Evolutionary conservation across 2,797 vertebrate genomes (phyloP), one percentile per base, ranked within the genome.

Genomic region (Lacerta bilineata): DNA sequence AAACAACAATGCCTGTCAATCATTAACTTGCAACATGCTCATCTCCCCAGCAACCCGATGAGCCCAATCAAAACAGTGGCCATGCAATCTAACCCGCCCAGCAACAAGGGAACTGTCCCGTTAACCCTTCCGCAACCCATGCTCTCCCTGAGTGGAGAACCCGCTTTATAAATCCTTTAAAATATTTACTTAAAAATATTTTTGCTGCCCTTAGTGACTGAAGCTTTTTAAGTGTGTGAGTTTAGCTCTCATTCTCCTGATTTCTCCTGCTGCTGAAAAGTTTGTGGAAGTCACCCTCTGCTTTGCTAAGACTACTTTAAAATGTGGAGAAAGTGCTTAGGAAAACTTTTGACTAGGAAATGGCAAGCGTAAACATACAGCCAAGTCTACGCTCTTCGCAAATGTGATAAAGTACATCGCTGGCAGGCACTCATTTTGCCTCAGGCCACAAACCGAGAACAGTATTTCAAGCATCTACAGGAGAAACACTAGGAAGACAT

Each of bases 401-500:
- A 82, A 66, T 33, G 41, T 43, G 79, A 81, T 43, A 75, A 74
- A 87, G n/a, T 64, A 64, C 29, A 64, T 82, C 75, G 55, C 86
- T 87, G 79, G 86, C 86, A 82, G 79, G 79, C 71, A 75, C n/a
- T 87, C 80, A 7, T 87, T 75, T 87, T 75, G 86, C 86, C 79
- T 76, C 15, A 10, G 69, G 86, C 46, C 25, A 76, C 72, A 82
- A 66, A 64, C 33, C 2, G 36, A 81, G 82, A 87, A 82, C 29
- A 75, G 55, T 15, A 86, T 86, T 86, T 69, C 39, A 20, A 79
- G 41, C 23, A 75, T 81, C 79, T 75, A 82, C 29, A n/a, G 69
- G 41, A 79, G 18, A 87, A 66, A 13, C 55, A 64, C 25, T 43
- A 66, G 71, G 69, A 81, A 87, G 17, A n/a, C 18, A 46, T 74